Evolutionary conservation across 2,888 invertebrate species (phyloP).

Genomic region (Julus scanicus): DNA sequence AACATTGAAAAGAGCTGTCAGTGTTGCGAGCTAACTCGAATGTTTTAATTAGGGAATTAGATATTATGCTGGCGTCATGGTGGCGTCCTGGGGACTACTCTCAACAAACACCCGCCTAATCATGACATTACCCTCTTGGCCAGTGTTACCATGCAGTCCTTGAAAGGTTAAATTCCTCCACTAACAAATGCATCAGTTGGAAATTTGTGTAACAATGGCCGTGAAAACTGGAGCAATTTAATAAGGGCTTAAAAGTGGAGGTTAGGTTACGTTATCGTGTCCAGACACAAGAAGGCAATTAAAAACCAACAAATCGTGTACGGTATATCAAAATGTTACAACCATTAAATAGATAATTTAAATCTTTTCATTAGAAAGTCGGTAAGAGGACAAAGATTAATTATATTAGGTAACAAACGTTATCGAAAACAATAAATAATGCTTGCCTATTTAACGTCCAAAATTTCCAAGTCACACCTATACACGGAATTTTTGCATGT

Average conservation of each 20-base stretch:
- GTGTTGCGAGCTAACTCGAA: conserved; percentile 1
- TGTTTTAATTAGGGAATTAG: conserved; percentile 45
- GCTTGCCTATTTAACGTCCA: background rate
- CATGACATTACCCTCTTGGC: conserved; percentile 40
- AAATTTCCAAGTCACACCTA: conserved; percentile 25
- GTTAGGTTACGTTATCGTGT: conserved; percentile 4
- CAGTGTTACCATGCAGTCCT: conserved; percentile 40
- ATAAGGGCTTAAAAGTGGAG: background rate
- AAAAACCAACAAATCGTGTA: conserved; percentile 31
- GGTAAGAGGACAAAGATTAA: conserved; percentile 11
- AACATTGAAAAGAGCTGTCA: conserved; percentile 18
- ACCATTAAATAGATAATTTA: conserved; percentile 13
- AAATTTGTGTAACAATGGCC: background rate
- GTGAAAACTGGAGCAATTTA: conserved; percentile 31
- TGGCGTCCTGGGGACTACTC: conserved; percentile 45
- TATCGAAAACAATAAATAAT: conserved; percentile 35
- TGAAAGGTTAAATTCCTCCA: conserved; percentile 4
- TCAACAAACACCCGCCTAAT: background rate
- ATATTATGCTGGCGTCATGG: conserved; percentile 40
- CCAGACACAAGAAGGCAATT: conserved; percentile 34
- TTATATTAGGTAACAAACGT: conserved; percentile 23
- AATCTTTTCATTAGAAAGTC: conserved; percentile 31
- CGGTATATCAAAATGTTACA: conserved; percentile 25
- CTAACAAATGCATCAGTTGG: background rate
- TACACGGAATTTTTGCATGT: conserved; percentile 30